phyloP scores from a whole-genome alignment of 37 sponge, comb jelly and placozoan genomes.

The Axinella damicornis region DNA sequence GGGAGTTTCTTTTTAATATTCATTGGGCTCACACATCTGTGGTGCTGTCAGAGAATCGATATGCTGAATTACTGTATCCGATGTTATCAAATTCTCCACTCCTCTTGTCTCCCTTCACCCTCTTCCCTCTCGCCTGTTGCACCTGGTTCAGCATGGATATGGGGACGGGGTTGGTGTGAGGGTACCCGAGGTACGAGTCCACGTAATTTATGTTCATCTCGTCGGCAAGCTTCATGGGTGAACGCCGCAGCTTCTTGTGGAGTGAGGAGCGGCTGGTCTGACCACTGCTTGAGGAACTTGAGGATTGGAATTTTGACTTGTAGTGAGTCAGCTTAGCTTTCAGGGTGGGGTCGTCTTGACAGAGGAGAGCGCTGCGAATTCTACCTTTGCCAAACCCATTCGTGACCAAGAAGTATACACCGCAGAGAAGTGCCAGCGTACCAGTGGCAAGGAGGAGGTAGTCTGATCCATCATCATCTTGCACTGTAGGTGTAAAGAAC shows the following conservation, averaged over 20 bases:
- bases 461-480: not conserved
- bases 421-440: not conserved
- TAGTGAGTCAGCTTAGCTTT: not conserved
- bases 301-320: not conserved
- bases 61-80: not conserved
- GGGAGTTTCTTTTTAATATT: not conserved
- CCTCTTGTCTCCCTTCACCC: conserved; percentile 3
- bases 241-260: not conserved
- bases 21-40: not conserved
- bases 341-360: conserved; percentile 19
- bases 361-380: conserved; percentile 14
- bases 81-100: not conserved
- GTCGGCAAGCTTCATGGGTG: not conserved
- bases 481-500: conserved; percentile 24
- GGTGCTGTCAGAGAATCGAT: not conserved
- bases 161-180: conserved; percentile 18
- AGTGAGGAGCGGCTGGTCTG: not conserved
- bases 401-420: conserved; percentile 12
- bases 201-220: conserved; percentile 36
- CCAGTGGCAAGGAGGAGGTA: not conserved
- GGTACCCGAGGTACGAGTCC: conserved; percentile 17
- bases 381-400: conserved; percentile 13
- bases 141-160: conserved; percentile 42
- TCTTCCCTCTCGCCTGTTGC: not conserved
- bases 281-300: not conserved